These are phyloP conservation scores for Percina caprodes DNA, from an alignment of 2,113 vertebrate genomes.

Conservation along the genomic window DNA sequence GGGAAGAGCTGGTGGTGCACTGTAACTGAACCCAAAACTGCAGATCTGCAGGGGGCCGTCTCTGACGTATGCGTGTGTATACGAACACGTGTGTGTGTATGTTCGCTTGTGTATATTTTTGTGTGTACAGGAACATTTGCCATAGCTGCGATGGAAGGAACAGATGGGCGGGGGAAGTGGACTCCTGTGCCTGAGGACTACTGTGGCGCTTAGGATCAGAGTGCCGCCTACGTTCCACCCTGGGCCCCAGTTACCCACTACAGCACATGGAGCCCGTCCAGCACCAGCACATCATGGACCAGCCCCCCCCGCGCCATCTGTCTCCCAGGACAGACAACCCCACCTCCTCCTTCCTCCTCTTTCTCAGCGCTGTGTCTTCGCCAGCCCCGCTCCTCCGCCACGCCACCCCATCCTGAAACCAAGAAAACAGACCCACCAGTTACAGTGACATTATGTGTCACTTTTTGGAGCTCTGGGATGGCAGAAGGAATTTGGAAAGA, in stretches of 20 bases:
- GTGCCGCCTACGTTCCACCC: slow-evolving; percentile 84
- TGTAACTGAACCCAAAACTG: slow-evolving; percentile 70
- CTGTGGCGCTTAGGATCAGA: slow-evolving; percentile 81
- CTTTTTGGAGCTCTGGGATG: slow-evolving; percentile 67
- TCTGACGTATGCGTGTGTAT: slow-evolving; percentile 66
- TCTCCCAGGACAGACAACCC: slow-evolving; percentile 81
- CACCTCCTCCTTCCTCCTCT: slow-evolving; percentile 22
- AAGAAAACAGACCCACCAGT: slow-evolving; percentile 62
- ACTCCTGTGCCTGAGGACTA: slow-evolving; percentile 84
- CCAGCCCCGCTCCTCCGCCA: slow-evolving; percentile 69
- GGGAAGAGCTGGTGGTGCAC: slow-evolving; percentile 57
- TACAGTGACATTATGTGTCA: slow-evolving; percentile 70
- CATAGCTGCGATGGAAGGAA: slow-evolving; percentile 73
- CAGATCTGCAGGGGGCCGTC: slow-evolving; percentile 58
- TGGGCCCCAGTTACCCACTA: slow-evolving; percentile 82
- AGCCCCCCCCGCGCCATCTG: slow-evolving; percentile 82
- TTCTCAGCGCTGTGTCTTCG: slow-evolving; percentile 66
- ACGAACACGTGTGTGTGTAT: slow-evolving; percentile 19
- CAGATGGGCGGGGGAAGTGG: slow-evolving; percentile 86
- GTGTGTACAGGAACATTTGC: slow-evolving; percentile 65
- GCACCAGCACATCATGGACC: slow-evolving; percentile 79
- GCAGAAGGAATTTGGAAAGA: slow-evolving; percentile 73
- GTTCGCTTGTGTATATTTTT: slow-evolving; percentile 57
- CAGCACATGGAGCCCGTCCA: slow-evolving; percentile 83
- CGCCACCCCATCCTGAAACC: slow-evolving; percentile 68